Conservation (phyloP, 2,113 vertebrate genomes). For the Noctilio leporinus region DNA sequence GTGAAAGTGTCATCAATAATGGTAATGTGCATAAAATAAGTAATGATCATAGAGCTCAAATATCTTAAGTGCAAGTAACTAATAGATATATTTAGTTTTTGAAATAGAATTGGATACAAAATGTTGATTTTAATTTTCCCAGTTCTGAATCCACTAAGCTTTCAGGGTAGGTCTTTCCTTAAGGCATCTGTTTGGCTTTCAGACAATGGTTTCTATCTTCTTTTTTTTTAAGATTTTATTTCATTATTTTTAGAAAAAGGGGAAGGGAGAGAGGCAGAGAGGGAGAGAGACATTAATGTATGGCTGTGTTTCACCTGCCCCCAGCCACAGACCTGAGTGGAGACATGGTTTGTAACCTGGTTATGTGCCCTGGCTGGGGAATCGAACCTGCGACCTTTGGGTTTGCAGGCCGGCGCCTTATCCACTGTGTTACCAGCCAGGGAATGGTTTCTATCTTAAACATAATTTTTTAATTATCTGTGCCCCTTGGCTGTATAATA, state of each 20-base stretch:
- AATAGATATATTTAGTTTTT: constrained; percentile 9
- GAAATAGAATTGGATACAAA: constrained; percentile 4
- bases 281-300: too few relatives aligned
- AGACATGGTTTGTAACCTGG: too few relatives aligned
- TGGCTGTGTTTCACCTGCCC: too few relatives aligned
- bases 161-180: not conserved
- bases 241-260: too few relatives aligned
- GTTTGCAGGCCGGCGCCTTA: too few relatives aligned
- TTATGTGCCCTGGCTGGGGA: too few relatives aligned
- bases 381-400: too few relatives aligned
- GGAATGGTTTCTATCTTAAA: constrained; percentile 32
- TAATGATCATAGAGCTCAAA: not conserved
- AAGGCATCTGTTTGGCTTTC: not conserved
- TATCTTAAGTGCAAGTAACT: constrained; percentile 17
- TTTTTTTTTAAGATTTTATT: too few relatives aligned
- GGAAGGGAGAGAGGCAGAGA: too few relatives aligned
- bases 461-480: not conserved
- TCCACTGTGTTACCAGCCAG: too few relatives aligned
- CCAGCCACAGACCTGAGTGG: too few relatives aligned
- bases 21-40: constrained; percentile 14
- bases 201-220: not conserved
- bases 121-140: not conserved
- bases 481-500: not conserved
- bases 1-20: constrained; percentile 30
- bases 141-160: not conserved